Evolutionary conservation across 1,140 invertebrate species (phyloP).

Genomic region (Eulimnadia texana): DNA sequence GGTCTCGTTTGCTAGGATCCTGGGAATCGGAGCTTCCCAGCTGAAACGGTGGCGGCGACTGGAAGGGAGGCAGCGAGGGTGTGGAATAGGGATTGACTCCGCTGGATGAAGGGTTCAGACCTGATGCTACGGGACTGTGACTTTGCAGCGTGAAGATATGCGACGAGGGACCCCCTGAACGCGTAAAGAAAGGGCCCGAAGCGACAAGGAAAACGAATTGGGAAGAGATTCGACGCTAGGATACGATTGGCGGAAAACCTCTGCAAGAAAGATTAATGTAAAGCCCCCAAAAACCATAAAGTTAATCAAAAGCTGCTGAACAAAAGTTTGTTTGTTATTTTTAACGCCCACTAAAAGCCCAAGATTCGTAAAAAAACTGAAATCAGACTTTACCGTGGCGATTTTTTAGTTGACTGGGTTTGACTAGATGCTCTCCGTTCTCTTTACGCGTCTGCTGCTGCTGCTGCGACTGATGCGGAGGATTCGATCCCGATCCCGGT

Average conservation of each 20-base stretch:
- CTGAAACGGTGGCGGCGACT: constrained; percentile 21
- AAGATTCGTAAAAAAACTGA: not conserved
- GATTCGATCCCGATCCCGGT: constrained; percentile 21
- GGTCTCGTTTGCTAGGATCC: constrained; percentile 8
- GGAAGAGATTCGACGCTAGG: constrained; percentile 30
- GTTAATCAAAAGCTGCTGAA: constrained; percentile 7
- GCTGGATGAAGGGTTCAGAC: constrained; percentile 16
- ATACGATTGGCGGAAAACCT: constrained; percentile 28
- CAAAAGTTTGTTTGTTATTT: not conserved
- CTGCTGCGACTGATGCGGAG: constrained; percentile 19
- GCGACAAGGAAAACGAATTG: constrained; percentile 22
- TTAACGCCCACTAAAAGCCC: not conserved
- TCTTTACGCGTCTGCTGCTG: too few species aligned
- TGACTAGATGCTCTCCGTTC: constrained; percentile 35
- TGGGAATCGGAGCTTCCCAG: constrained; percentile 21
- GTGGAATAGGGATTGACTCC: constrained; percentile 11
- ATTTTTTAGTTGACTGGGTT: constrained; percentile 37
- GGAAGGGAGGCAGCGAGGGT: constrained; percentile 16
- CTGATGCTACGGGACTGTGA: not conserved
- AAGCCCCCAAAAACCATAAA: constrained; percentile 12
- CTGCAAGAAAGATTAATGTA: constrained; percentile 22
- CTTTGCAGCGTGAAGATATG: constrained; percentile 8
- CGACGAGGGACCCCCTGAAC: constrained; percentile 8
- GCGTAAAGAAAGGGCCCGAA: constrained; percentile 18
- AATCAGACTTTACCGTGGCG: constrained; percentile 29